Conservation (phyloP, 2,113 vertebrate species). For the Cyanoramphus novaezelandiae region DNA sequence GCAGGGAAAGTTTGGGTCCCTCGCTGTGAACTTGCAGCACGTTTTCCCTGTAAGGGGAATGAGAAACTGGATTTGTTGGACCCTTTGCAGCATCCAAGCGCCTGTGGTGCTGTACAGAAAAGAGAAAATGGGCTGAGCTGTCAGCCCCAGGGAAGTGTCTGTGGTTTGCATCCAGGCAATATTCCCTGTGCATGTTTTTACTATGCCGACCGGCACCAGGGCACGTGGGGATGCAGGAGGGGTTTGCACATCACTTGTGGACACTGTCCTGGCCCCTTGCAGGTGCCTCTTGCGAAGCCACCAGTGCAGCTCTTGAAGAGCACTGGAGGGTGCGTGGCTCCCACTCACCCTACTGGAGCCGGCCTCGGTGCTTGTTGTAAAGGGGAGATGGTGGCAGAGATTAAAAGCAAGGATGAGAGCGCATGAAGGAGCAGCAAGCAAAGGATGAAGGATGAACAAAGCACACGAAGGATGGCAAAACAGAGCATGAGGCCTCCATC, state of each 20-base stretch:
- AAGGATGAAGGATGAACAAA: too few species aligned
- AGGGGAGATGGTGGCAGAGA: background rate
- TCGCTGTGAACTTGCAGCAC: background rate
- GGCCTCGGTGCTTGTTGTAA: too few species aligned
- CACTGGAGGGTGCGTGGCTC: background rate
- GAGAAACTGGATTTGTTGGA: background rate
- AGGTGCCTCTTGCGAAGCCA: background rate
- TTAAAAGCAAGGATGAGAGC: background rate
- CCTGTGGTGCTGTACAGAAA: background rate
- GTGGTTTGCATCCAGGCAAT: background rate
- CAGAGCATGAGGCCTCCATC: background rate
- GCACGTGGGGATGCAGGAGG: background rate
- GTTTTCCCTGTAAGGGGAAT: background rate
- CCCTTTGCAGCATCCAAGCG: background rate
- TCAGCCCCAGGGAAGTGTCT: background rate
- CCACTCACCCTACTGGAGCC: rapidly evolving
- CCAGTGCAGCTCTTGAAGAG: background rate
- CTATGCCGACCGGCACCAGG: rapidly evolving
- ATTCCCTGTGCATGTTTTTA: rapidly evolving
- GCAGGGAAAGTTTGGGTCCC: background rate
- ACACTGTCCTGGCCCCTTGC: background rate
- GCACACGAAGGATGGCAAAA: background rate
- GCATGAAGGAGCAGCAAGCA: background rate
- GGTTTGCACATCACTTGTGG: rapidly evolving
- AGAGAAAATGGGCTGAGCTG: background rate